Conservation (phyloP, 2,113 vertebrate species). For the Zosterops lateralis region DNA sequence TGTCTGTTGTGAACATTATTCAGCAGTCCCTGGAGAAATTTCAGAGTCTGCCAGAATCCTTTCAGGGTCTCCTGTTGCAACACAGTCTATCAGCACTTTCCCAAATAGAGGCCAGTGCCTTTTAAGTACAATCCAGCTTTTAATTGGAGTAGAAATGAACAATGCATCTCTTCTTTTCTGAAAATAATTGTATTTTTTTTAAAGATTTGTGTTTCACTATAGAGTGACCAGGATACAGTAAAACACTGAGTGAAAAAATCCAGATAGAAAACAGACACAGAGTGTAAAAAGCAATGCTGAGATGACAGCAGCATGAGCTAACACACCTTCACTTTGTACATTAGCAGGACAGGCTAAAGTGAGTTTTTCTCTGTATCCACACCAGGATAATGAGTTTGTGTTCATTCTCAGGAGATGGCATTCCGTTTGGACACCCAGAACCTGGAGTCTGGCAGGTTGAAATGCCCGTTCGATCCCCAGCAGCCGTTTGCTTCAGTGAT, state of each 20-base stretch:
- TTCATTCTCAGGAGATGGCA: constrained; percentile 74
- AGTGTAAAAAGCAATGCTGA: background rate
- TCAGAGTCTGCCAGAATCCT: constrained; percentile 10
- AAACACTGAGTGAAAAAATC: background rate
- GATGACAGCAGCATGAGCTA: background rate
- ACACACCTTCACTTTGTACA: background rate
- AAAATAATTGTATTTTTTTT: background rate
- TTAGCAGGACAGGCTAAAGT: background rate
- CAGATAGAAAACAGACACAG: background rate
- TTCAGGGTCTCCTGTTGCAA: constrained; percentile 26
- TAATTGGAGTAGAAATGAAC: constrained; percentile 12
- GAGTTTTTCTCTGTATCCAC: background rate
- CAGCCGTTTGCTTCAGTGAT: constrained; percentile 94
- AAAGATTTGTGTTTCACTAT: background rate
- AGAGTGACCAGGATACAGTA: background rate
- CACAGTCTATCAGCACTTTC: constrained; percentile 16
- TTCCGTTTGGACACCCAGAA: constrained; percentile 84
- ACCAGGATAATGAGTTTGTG: background rate
- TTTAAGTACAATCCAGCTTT: constrained; percentile 22
- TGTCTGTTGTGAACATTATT: constrained; percentile 28
- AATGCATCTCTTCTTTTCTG: background rate
- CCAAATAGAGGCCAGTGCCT: background rate
- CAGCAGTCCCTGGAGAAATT: constrained; percentile 37
- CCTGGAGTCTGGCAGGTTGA: constrained; percentile 90
- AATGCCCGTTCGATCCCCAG: constrained; percentile 94